phyloP scores from a whole-genome alignment of 2,797 vertebrate genomes.

The Labeo calbasu region DNA sequence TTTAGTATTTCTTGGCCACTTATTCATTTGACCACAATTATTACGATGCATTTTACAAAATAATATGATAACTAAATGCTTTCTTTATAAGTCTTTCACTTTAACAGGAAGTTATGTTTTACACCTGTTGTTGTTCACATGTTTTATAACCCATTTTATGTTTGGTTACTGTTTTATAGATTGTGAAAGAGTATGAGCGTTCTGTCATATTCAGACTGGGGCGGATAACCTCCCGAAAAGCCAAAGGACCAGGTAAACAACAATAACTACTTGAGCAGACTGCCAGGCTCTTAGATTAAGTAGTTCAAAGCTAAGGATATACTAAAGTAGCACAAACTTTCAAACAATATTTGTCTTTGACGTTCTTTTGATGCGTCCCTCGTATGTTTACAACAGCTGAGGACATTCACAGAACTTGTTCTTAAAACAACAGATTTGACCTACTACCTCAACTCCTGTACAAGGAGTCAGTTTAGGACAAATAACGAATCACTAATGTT shows the following conservation, averaged over 20 bases:
- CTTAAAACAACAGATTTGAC: neutral
- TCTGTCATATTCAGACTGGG: constrained; percentile 84
- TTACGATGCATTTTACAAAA: neutral
- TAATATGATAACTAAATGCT: neutral
- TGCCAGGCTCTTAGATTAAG: neutral
- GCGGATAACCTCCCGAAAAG: constrained; percentile 76
- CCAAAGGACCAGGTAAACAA: constrained; percentile 80
- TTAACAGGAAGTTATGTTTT: neutral
- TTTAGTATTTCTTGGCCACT: neutral
- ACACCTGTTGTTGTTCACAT: neutral
- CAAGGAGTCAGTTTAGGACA: neutral
- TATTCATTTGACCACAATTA: neutral
- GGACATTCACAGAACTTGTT: neutral
- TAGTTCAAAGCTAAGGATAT: neutral
- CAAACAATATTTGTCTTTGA: neutral
- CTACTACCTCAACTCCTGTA: neutral
- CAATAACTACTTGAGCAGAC: neutral
- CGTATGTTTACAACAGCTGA: neutral
- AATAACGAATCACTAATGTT: neutral
- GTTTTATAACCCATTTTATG: neutral
- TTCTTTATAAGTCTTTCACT: neutral
- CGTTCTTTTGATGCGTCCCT: neutral
- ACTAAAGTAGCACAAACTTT: neutral
- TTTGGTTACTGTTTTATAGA: constrained; percentile 64
- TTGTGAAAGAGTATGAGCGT: constrained; percentile 83